Evolutionary conservation across 1,140 invertebrate genomes (phyloP).

Genomic region (Campoletis sonorensis): DNA sequence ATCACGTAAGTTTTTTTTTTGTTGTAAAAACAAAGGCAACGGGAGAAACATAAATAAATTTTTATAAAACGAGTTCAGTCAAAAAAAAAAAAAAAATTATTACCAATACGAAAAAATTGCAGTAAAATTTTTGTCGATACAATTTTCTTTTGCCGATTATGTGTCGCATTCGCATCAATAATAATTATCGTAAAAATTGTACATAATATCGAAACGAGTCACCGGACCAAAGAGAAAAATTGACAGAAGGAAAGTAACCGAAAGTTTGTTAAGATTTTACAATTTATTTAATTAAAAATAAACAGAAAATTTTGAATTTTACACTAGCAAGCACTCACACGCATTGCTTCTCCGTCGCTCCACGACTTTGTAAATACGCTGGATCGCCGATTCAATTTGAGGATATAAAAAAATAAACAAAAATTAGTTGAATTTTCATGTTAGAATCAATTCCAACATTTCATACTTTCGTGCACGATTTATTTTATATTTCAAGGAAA

Average conservation of each 20-base stretch:
- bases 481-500: background rate
- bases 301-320: background rate
- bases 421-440: background rate
- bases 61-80: too few species aligned
- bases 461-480: background rate
- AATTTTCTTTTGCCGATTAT: too few species aligned
- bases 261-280: background rate
- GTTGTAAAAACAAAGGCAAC: conserved; percentile 38
- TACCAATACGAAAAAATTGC: too few species aligned
- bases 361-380: conserved; percentile 2
- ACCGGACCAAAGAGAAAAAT: background rate
- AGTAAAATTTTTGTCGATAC: too few species aligned
- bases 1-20: conserved; percentile 88
- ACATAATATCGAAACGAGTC: conserved; percentile 7
- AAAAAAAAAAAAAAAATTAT: too few species aligned
- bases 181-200: background rate
- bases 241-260: background rate
- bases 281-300: background rate
- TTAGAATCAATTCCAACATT: background rate
- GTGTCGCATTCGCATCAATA: too few species aligned
- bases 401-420: background rate
- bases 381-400: background rate
- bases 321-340: background rate
- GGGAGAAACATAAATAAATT: background rate
- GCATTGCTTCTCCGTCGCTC: background rate